Evolutionary conservation across 2,797 vertebrate species (phyloP).

Genomic region (Peromyscus attwateri): DNA sequence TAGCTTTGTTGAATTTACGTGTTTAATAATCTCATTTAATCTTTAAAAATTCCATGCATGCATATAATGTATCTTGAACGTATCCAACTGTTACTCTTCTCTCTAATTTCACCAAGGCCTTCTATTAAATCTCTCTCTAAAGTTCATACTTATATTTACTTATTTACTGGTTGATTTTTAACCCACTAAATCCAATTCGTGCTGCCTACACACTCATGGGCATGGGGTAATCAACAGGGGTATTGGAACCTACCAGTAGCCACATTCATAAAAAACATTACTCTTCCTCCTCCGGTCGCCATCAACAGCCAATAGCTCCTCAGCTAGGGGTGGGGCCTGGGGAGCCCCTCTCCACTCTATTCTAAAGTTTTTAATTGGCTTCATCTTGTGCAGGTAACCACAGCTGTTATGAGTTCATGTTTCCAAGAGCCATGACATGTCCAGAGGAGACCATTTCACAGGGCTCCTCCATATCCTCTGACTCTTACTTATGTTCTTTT

Average conservation of each 20-base stretch:
- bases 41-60: neutral
- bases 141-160: neutral
- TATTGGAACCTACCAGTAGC: neutral
- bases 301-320: neutral
- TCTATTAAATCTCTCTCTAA: neutral
- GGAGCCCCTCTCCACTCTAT: neutral
- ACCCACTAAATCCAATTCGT: neutral
- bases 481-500: neutral
- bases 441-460: neutral
- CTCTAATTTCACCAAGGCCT: neutral
- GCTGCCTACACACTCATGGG: neutral
- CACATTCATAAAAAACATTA: neutral
- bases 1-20: neutral
- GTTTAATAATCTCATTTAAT: neutral
- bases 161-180: neutral
- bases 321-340: neutral
- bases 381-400: neutral
- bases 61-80: neutral
- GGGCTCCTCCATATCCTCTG: neutral
- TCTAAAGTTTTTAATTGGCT: neutral
- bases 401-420: neutral
- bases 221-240: neutral
- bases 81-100: neutral
- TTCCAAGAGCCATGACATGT: neutral
- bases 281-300: neutral